Evolutionary conservation across 1,140 invertebrate species (phyloP), one percentile per base, ranked within the genome.

Genomic region (Drosophila pectinifera): DNA sequence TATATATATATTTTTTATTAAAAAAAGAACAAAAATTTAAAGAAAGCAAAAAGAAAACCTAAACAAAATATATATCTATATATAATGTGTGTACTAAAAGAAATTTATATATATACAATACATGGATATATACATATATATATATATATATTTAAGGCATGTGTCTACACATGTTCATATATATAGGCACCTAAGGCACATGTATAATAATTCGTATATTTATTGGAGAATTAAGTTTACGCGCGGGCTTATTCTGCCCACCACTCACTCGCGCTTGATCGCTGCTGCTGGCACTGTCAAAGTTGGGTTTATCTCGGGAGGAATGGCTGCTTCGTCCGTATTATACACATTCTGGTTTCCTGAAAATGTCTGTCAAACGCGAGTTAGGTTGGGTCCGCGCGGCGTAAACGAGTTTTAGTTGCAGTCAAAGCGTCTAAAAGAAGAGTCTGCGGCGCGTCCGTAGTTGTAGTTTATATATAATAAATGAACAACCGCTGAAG

Each of bases 1-100:
- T 86, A 88, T 86, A 86, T 86, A 86, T 86, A 86, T 86, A 86
- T 86, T 88, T 86, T 86, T 88, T 86, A 88, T 88, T 82, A 82
- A 88, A 86, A 63, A 78, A 24, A 16, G 55, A 31, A 31, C 28
- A 80, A 61, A 68, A 54, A 53, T 18, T 18, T 16, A 54, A 51
- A 42, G 53, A 49, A 49, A 70, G 63, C 48, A 73, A 51, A 31
- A 22, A n/a, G 20, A 67, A 46, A 70, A 70, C 49, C 57, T 67
- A 68, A 82, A 85, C 48, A 48, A 77, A 83, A 77, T 4, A 51
- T 67, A 68, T 78, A 79, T 78, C 75, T 69, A 68, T 75, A 67
- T 79, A 57, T 81, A 64, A 74, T 74, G 69, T 58, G 75, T 75
- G 78, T 86, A 86, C 83, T 86, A 86, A 64, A 81, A 78, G 80